Percentiles rank a stretch among this genome's conserved stretches.
Conservation (phyloP, 2,113 vertebrate species). For the Micronycteris hirsuta region DNA sequence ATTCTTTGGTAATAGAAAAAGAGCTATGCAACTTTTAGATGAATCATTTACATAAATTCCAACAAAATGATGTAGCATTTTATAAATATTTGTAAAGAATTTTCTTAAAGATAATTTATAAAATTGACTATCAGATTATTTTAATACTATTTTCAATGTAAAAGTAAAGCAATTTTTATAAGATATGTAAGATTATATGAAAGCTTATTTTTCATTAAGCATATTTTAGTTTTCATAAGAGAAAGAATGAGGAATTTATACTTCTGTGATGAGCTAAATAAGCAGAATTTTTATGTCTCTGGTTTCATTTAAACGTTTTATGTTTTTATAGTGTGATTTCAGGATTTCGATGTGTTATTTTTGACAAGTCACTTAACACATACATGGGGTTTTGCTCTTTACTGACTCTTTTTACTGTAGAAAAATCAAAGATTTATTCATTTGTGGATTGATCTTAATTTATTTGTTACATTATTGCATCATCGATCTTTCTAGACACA, state of each 20-base stretch:
- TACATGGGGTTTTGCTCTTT: neutral
- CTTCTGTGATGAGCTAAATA: neutral
- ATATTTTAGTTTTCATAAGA: neutral
- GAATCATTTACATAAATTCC: conserved; percentile 29
- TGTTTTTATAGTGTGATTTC: neutral
- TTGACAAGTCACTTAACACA: neutral
- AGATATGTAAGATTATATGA: neutral
- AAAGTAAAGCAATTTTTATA: neutral
- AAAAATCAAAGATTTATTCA: conserved; percentile 35
- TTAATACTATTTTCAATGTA: neutral
- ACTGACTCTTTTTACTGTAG: neutral
- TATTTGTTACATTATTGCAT: conserved; percentile 13
- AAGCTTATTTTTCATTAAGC: neutral
- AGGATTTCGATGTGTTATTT: neutral
- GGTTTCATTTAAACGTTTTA: conserved; percentile 32
- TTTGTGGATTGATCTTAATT: conserved; percentile 6
- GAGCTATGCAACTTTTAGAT: neutral
- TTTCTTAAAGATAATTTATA: neutral
- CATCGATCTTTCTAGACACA: neutral
- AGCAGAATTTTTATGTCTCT: neutral
- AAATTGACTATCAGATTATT: neutral
- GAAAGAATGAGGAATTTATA: neutral
- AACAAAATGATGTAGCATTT: neutral
- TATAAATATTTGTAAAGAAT: neutral
- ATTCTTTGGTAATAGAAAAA: neutral